phyloP scores from a whole-genome alignment of 2,797 vertebrate species.

The Scolopax bukidnonensis region DNA sequence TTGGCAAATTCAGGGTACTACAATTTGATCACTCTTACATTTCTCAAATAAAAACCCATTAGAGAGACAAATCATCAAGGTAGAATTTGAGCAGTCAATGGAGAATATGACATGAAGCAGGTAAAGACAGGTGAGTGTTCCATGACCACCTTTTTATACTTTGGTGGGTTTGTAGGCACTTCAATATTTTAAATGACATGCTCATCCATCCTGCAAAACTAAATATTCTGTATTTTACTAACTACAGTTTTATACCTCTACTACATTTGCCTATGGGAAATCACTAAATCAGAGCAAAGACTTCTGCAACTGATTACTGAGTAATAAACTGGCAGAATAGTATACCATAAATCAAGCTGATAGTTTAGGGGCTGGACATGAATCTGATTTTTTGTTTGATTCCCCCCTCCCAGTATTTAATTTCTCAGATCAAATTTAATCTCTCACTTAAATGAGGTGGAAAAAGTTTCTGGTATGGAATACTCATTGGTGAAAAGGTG shows the following conservation, averaged over 20 bases:
- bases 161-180: constrained; percentile 55
- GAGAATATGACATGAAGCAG: background rate
- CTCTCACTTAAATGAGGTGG: constrained; percentile 30
- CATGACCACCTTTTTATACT: constrained; percentile 49
- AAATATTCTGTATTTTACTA: constrained; percentile 64
- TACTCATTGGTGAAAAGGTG: background rate
- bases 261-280: constrained; percentile 33
- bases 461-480: constrained; percentile 19
- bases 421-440: constrained; percentile 31
- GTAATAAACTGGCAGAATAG: constrained; percentile 33
- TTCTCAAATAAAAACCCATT: constrained; percentile 22
- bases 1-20: background rate
- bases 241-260: constrained; percentile 18
- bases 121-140: constrained; percentile 16
- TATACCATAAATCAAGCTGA: constrained; percentile 18
- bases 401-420: background rate
- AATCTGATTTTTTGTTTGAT: constrained; percentile 19
- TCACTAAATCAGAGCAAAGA: constrained; percentile 33
- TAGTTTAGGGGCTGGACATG: background rate
- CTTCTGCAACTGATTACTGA: constrained; percentile 39
- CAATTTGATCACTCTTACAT: constrained; percentile 5
- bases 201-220: constrained; percentile 49
- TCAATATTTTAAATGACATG: constrained; percentile 39
- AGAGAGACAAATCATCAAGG: constrained; percentile 15
- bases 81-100: background rate